phyloP scores from a whole-genome alignment of 2,113 vertebrate species.

The Casuarius casuarius region DNA sequence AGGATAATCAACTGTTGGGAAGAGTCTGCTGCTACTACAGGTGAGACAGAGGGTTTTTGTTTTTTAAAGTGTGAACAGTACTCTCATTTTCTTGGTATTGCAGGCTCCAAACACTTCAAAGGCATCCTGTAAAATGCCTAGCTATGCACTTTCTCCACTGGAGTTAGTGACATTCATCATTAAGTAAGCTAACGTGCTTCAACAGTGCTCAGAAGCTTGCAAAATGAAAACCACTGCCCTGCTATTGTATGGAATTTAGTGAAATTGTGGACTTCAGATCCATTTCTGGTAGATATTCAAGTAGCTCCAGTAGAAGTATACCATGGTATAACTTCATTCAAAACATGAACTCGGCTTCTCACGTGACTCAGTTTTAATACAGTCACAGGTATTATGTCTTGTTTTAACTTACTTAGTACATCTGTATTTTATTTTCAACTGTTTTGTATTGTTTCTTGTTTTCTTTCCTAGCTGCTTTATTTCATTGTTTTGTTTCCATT shows the following conservation, averaged over 20 bases:
- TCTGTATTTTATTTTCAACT: not conserved
- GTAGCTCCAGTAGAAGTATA: not conserved
- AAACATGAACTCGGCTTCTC: not conserved
- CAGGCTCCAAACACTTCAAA: not conserved
- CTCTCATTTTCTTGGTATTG: not conserved
- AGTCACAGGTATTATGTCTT: not conserved
- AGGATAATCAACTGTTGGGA: not conserved
- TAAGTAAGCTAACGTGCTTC: not conserved
- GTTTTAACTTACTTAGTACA: not conserved
- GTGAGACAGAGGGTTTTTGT: not conserved
- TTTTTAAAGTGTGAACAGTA: not conserved
- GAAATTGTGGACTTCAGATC: not conserved
- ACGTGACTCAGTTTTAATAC: accelerated
- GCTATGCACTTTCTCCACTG: not conserved
- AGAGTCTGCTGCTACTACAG: not conserved
- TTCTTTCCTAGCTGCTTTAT: not conserved
- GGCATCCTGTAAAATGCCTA: not conserved
- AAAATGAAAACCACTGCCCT: not conserved
- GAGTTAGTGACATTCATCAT: not conserved
- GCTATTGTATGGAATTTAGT: not conserved
- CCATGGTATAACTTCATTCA: not conserved
- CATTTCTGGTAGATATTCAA: not conserved
- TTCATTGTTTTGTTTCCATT: not conserved
- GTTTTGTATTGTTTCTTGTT: not conserved
- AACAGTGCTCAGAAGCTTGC: not conserved